Evolutionary conservation across 2,113 vertebrate species (phyloP).

Genomic region (Etia nguti): DNA sequence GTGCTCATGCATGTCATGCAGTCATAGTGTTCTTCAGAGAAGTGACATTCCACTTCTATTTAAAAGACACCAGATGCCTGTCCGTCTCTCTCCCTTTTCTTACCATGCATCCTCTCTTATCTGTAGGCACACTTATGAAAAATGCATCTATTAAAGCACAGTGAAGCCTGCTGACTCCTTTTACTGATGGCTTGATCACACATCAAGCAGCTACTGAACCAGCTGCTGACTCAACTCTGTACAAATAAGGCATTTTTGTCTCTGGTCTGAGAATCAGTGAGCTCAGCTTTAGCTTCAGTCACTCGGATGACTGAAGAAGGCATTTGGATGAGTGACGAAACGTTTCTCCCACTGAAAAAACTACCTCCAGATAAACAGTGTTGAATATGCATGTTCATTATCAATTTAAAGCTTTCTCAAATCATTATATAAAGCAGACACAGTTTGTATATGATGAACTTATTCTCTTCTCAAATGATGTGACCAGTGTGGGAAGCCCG

Average conservation of each 20-base stretch:
- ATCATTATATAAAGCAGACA: background rate
- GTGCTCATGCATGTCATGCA: slow-evolving; percentile 42
- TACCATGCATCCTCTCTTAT: background rate
- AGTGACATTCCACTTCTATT: slow-evolving; percentile 50
- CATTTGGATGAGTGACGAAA: background rate
- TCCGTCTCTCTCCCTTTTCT: background rate
- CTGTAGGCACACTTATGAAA: slow-evolving; percentile 28
- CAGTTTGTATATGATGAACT: background rate
- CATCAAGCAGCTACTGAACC: background rate
- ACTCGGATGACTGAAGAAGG: background rate
- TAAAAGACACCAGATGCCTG: slow-evolving; percentile 26
- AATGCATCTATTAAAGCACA: slow-evolving; percentile 31
- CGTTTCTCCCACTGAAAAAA: background rate
- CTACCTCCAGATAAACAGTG: background rate
- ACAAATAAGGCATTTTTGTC: background rate
- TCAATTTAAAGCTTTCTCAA: background rate
- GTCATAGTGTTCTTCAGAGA: slow-evolving; percentile 38
- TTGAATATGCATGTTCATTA: background rate
- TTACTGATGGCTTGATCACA: background rate
- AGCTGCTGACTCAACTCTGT: slow-evolving; percentile 3
- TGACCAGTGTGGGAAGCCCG: background rate
- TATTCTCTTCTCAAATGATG: background rate
- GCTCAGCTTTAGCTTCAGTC: background rate
- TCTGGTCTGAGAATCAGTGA: background rate
- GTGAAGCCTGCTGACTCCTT: background rate